phyloP scores from a whole-genome alignment of 2,888 invertebrate species.

The Lutraria lutraria region DNA sequence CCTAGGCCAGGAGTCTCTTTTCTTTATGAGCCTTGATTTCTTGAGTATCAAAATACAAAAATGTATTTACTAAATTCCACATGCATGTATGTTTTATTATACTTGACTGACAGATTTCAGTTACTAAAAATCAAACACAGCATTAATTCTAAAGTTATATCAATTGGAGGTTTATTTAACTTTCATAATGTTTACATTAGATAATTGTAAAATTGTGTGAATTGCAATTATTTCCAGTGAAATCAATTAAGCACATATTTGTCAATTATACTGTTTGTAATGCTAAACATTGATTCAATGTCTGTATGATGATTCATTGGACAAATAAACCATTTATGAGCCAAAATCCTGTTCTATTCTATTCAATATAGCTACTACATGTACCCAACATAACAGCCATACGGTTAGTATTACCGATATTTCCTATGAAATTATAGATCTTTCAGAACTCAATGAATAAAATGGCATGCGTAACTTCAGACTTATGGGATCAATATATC shows the following conservation, averaged over 20 bases:
- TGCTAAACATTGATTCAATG: background rate
- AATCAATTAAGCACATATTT: background rate
- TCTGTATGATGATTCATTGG: background rate
- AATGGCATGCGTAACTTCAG: background rate
- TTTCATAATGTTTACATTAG: background rate
- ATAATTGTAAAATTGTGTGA: background rate
- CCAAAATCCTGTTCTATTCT: background rate
- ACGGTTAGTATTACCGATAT: background rate
- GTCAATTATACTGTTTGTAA: background rate
- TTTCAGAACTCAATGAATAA: slow-evolving; percentile 17
- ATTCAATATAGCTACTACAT: background rate
- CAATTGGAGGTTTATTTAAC: background rate
- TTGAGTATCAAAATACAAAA: too few species aligned
- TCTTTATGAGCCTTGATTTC: too few species aligned
- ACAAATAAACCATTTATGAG: background rate
- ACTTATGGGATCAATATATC: slow-evolving; percentile 5
- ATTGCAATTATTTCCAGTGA: background rate
- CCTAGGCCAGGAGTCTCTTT: too few species aligned
- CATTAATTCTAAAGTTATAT: background rate
- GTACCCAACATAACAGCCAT: background rate
- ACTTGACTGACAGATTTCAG: background rate
- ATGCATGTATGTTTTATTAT: too few species aligned
- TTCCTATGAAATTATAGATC: background rate
- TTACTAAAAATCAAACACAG: background rate
- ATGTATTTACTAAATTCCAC: too few species aligned